Evolutionary conservation across 2,113 vertebrate species (phyloP), one percentile per base, ranked within the genome.

Genomic region (Calidris pugnax): DNA sequence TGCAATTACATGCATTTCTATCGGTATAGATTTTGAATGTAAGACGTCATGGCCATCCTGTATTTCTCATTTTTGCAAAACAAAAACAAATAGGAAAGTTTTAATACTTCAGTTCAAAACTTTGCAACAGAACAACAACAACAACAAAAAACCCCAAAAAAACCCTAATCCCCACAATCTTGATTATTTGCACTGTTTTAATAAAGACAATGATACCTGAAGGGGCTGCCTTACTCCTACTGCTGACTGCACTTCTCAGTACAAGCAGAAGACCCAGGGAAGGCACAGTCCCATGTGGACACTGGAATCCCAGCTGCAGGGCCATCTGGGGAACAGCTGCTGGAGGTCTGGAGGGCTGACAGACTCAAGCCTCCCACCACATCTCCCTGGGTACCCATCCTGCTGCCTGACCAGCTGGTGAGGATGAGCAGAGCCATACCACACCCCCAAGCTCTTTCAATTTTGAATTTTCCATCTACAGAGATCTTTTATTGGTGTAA

Each of bases 251-350:
- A 33, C 48, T 6, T 51, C 63, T 73, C 35, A 47, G 53, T 7
- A 10, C 15, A 27, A 41, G 55, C 39, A 86, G 62, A 6, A 3
- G 30, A 23, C 28, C 12, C 0, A 0, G 35, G 16, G 43, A 14
- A 64, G 79, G 45, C 66, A 80, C 1, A 0, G 73, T 10, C 21
- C 53, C 14, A 3, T 10, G 43, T 14, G 59, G 41, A 7, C 0
- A 0, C 35, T 1, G 30, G 35, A 30, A 18, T 32, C 45, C 37
- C 77, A 72, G 72, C 47, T 87, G 67, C 60, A 66, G n/a, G 26
- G n/a, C 53, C 68, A 48, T 28, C 47, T 68, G 59, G 24, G 28
- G 22, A 64, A 77, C 59, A 62, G 74, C 62, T 85, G 82, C 69
- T 57, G 30, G 5, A 82, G 30, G 16, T 53, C 30, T 41, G 32